Base-by-base conservation (phyloP, 2,888 invertebrate genomes). In the Xylota sylvarum region DNA sequence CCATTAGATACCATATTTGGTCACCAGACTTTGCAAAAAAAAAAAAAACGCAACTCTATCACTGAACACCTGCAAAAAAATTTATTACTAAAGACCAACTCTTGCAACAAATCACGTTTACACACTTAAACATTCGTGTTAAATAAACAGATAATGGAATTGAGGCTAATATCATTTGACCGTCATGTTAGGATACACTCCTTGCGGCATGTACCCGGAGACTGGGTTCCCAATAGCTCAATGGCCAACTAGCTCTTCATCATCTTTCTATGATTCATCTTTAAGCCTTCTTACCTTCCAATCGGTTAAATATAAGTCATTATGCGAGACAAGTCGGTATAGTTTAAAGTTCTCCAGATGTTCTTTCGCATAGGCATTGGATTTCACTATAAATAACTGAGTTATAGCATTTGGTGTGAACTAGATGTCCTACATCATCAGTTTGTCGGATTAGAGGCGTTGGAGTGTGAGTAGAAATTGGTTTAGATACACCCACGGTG, bases 1-100 rank as follows among this genome's bases (percentile, higher is more conserved):
- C 73, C 80, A 79, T 84, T 72, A 84, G 79, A 43, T 32, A 52
- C 79, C 67, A 84, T 80, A 84, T 84, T 74, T 70, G 70, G 80
- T 80, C 70, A 80, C 60, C 64, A 58, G 46, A 55, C 77, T 62
- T 52, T 62, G 52, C 43, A 17, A 30, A 9, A 80, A n/a, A n/a
- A n/a, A n/a, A n/a, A n/a, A 14, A 17, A 5, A 72, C 14, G 72
- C 32, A 72, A 60, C 48, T 60, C 40, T 32, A 17, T 52, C 48
- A 62, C 52, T 69, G 84, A 80, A 85, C 84, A 85, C 84, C 84
- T 85, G 84, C 79, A 56, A 69, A 58, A n/a, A 46, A 43, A 43
- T 43, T 43, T 50, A 72, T 70, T 55, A 35, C 50, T 32, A 46
- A 65, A 58, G 64, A 62, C 48, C 69, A 30, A 58, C 64, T 58